A percentile compares a stretch with the other conserved stretches of the same genome.
phyloP scores from a whole-genome alignment of 2,888 invertebrate species.

The Acleris laterana region DNA sequence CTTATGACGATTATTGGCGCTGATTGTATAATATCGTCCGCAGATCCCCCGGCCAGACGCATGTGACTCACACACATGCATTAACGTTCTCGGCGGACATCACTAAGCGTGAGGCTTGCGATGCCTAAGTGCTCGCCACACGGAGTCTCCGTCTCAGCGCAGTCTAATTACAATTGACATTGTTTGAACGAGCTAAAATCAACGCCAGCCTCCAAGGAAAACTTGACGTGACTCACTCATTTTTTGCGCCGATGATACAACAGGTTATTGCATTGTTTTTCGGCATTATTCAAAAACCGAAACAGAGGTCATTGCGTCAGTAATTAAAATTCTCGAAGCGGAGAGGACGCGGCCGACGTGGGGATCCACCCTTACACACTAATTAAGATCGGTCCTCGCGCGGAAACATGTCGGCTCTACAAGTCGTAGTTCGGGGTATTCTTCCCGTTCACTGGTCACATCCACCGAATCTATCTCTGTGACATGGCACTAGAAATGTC shows the following conservation, averaged over 20 bases:
- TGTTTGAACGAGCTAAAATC: background rate
- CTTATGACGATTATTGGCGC: too few species aligned
- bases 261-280: constrained; percentile 65
- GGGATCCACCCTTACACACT: background rate
- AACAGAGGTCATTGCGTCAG: constrained; percentile 70
- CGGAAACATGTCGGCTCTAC: too few species aligned
- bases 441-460: too few species aligned
- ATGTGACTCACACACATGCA: too few species aligned
- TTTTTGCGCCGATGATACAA: constrained; percentile 54
- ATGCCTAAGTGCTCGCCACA: too few species aligned
- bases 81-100: too few species aligned
- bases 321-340: constrained; percentile 63
- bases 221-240: constrained; percentile 49
- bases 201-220: constrained; percentile 46
- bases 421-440: too few species aligned
- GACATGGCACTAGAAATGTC: background rate
- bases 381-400: background rate
- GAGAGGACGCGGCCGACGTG: constrained; percentile 39
- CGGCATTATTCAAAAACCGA: constrained; percentile 59
- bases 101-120: too few species aligned
- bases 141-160: too few species aligned
- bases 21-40: too few species aligned
- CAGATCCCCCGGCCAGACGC: too few species aligned
- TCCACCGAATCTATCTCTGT: too few species aligned
- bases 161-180: background rate